Conservation (phyloP, 2,113 vertebrate species). For the Blennius ocellaris region DNA sequence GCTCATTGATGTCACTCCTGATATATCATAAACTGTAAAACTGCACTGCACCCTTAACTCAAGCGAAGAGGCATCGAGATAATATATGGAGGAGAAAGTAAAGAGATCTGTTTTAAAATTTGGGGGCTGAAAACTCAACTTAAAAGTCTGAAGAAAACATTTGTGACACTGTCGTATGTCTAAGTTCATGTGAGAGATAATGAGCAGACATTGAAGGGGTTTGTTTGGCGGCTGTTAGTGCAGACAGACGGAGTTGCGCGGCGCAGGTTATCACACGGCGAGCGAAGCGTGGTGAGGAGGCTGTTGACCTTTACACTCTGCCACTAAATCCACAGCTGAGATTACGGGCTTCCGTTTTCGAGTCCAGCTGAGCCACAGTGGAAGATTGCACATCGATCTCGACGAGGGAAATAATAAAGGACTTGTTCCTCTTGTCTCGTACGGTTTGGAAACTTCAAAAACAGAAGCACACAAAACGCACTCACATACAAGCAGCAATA, state of each 20-base stretch:
- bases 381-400: constrained; percentile 72
- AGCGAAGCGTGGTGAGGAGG: constrained; percentile 31
- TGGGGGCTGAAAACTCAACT: too few species aligned
- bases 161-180: not conserved
- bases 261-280: constrained; percentile 10
- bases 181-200: not conserved
- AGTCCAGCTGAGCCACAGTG: constrained; percentile 41
- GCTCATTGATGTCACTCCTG: too few species aligned
- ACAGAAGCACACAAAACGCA: too few species aligned
- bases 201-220: not conserved
- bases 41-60: too few species aligned
- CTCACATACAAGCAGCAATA: too few species aligned
- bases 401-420: constrained; percentile 61
- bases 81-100: too few species aligned
- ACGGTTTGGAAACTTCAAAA: constrained; percentile 37
- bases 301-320: constrained; percentile 48
- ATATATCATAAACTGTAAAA: too few species aligned
- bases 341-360: constrained; percentile 58
- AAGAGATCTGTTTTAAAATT: too few species aligned
- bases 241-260: constrained; percentile 9
- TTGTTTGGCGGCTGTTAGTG: not conserved
- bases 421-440: constrained; percentile 43
- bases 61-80: too few species aligned
- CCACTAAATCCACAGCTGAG: constrained; percentile 58
- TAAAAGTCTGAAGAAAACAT: not conserved